phyloP scores from a whole-genome alignment of 2,113 vertebrate species.

The Circaetus cinerascens region DNA sequence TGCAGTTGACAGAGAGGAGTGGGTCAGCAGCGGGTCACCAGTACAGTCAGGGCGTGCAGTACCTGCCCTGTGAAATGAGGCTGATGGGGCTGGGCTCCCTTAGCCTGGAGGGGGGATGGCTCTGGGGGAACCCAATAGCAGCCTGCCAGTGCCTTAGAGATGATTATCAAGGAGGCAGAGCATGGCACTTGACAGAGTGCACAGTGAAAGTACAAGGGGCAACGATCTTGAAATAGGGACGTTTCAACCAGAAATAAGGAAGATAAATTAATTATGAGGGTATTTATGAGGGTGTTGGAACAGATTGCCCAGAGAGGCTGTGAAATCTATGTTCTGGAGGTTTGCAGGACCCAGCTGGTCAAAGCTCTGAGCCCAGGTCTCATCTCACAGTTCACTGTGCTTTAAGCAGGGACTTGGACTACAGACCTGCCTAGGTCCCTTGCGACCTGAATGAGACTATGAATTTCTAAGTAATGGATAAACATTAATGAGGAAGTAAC shows the following conservation, averaged over 20 bases:
- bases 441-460: neutral
- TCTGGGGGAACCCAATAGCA: neutral
- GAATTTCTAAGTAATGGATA: neutral
- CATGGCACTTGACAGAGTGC: neutral
- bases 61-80: neutral
- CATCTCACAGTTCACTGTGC: rapidly evolving
- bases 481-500: neutral
- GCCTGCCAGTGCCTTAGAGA: neutral
- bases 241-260: neutral
- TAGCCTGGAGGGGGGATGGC: neutral
- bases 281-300: neutral
- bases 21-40: neutral
- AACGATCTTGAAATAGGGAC: neutral
- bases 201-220: neutral
- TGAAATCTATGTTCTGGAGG: neutral
- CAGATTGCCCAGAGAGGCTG: neutral
- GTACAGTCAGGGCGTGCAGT: neutral
- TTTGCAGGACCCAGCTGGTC: neutral
- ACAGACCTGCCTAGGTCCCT: neutral
- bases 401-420: neutral
- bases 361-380: neutral
- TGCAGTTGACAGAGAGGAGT: neutral
- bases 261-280: neutral
- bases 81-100: neutral
- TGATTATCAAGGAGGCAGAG: neutral